Evolutionary conservation across 2,888 invertebrate genomes (phyloP).

Genomic region (Catotricha subobsoleta): DNA sequence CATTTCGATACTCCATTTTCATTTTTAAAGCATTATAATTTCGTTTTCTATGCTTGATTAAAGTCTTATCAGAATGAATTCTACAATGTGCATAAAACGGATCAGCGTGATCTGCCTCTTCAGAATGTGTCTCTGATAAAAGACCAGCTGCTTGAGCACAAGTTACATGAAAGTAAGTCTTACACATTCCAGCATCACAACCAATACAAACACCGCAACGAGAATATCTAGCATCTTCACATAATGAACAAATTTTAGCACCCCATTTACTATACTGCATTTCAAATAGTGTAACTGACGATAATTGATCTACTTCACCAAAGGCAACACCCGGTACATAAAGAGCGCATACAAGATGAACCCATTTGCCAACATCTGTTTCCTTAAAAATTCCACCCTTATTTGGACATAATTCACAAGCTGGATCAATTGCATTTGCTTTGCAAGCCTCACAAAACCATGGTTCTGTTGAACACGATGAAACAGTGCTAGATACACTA

Average conservation of each 20-base stretch:
- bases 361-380: conserved; percentile 96
- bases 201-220: conserved; percentile 90
- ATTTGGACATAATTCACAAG: conserved; percentile 92
- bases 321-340: conserved; percentile 96
- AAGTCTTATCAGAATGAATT: conserved; percentile 80
- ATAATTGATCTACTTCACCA: conserved; percentile 81
- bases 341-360: conserved; percentile 91
- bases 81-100: conserved; percentile 96
- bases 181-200: conserved; percentile 97
- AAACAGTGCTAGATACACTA: conserved; percentile 81
- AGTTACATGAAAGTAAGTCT: conserved; percentile 92
- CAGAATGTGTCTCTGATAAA: conserved; percentile 78
- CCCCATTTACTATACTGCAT: conserved; percentile 98
- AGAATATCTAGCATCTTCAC: conserved; percentile 70
- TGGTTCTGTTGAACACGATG: conserved; percentile 89
- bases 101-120: conserved; percentile 82
- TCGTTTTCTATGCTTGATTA: conserved; percentile 58
- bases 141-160: conserved; percentile 91
- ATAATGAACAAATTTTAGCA: conserved; percentile 75
- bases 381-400: conserved; percentile 84
- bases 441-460: conserved; percentile 99
- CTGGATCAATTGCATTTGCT: conserved; percentile 71
- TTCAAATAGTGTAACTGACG: conserved; percentile 86
- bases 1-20: conserved; percentile 52
- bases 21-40: conserved; percentile 73